Base-by-base conservation (phyloP, 1,140 invertebrate genomes). In the Eupeodes corollae region DNA sequence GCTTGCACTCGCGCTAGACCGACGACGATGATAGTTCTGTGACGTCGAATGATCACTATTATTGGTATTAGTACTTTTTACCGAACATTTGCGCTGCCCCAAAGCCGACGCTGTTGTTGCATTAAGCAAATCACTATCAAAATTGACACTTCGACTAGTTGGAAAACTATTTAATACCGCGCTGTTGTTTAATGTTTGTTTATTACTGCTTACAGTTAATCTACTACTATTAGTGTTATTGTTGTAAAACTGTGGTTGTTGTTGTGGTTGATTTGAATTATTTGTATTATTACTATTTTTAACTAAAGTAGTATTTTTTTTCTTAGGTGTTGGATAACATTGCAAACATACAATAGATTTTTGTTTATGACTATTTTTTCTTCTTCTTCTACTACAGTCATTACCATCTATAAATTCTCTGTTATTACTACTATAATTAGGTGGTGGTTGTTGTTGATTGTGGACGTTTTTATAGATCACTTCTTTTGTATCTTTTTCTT, bases 1-100 rank as follows among this genome's bases (percentile, higher is more conserved):
- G 14, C 59, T 61, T 26, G 59, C 61, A 53, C 59, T 61, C 26
- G 59, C 61, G 53, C 59, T 61, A 2, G 59, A 14, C 6, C 35
- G 13, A 5, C 13, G 3, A 16, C 13, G 15, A 37, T 16, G 13
- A 37, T 14, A n/a, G 15, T 37, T 16, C 11, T n/a, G 15, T 37
- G 13, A 16, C 3, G 13, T 37, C 6, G 13, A 37, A n/a, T 14
- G 11, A 37, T 37, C 35, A 16, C 13, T 14, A 6, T n/a, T n/a
- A n/a, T 14, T 37, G 3, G 13, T n/a, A 37, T 37, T 37, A 6
- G 13, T n/a, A 37, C 15, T 37, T 16, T 14, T 14, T 37, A 37
- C 13, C 10, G 35, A 14, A n/a, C 35, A 14, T n/a, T 37, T 16
- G 35, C 13, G 13, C 10, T n/a, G 35, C 10, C 15, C 13, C 11